A percentile compares a stretch with the other conserved stretches of the same genome.
phyloP scores from a whole-genome alignment of 2,113 vertebrate species.

The Trichomycterus rosablanca region DNA sequence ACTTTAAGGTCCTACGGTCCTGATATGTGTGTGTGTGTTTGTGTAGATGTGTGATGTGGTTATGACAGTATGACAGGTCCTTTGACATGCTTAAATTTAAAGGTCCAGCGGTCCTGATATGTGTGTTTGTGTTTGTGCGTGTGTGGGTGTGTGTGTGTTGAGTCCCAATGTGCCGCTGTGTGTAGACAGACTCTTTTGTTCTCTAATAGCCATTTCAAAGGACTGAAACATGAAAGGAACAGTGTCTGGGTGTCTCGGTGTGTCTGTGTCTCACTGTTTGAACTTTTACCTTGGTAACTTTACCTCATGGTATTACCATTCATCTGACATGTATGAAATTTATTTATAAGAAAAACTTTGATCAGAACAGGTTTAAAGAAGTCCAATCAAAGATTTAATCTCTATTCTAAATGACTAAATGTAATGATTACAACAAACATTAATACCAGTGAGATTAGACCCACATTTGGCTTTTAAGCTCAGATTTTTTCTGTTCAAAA shows the following conservation, averaged over 20 bases:
- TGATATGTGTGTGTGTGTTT: constrained; percentile 5
- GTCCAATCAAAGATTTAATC: too few relatives aligned
- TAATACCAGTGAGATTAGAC: too few relatives aligned
- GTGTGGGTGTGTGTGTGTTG: constrained; percentile 43
- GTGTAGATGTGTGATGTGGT: constrained; percentile 52
- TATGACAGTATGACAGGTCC: constrained; percentile 72
- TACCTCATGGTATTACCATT: too few relatives aligned
- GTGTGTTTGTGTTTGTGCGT: constrained; percentile 22
- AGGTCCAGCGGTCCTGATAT: constrained; percentile 68
- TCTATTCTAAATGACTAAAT: too few relatives aligned
- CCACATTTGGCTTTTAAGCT: too few relatives aligned
- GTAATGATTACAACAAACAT: too few relatives aligned
- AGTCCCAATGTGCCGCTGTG: constrained; percentile 66
- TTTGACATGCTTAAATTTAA: constrained; percentile 62
- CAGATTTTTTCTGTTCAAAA: too few relatives aligned
- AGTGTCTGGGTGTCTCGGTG: constrained; percentile 7
- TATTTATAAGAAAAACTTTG: too few relatives aligned
- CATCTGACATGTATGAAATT: too few relatives aligned
- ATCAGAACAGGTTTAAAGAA: too few relatives aligned
- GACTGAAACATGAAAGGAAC: constrained; percentile 49
- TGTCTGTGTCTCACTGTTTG: constrained; percentile 5
- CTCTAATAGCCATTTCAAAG: constrained; percentile 60
- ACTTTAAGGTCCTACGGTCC: too few relatives aligned
- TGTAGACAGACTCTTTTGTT: constrained; percentile 57
- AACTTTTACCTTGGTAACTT: too few relatives aligned